Conservation (phyloP, 2,888 invertebrate genomes). For the Oeneis ivallda region DNA sequence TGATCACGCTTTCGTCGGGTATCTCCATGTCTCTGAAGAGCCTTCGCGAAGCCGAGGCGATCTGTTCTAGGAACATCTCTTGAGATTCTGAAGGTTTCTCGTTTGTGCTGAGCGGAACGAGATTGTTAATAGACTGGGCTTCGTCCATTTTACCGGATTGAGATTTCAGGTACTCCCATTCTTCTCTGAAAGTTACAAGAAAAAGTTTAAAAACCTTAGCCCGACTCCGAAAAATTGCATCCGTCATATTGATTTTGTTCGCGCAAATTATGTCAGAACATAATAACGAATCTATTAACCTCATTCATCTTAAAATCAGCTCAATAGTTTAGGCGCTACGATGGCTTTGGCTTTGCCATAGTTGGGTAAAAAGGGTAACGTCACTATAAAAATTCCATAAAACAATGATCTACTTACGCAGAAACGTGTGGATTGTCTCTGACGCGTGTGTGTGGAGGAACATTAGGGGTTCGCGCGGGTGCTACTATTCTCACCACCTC, state of each 20-base stretch:
- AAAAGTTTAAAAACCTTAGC: neutral
- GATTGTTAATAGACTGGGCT: conserved; percentile 58
- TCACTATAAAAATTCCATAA: too few relatives aligned
- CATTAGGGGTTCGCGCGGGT: conserved; percentile 95
- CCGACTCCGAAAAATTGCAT: too few relatives aligned
- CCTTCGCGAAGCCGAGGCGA: conserved; percentile 87
- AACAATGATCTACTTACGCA: conserved; percentile 83
- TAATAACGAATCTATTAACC: too few relatives aligned
- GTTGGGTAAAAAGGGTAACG: too few relatives aligned
- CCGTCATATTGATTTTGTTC: too few relatives aligned
- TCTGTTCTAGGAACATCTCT: conserved; percentile 88
- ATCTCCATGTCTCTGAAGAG: conserved; percentile 92
- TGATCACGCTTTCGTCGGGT: conserved; percentile 84
- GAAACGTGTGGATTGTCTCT: conserved; percentile 98
- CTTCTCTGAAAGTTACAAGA: conserved; percentile 85
- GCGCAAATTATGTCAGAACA: too few relatives aligned
- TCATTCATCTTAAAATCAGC: too few relatives aligned
- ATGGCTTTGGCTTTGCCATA: too few relatives aligned
- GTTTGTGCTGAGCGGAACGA: conserved; percentile 57
- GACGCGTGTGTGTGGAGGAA: conserved; percentile 95
- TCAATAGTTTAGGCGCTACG: too few relatives aligned
- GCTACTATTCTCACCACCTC: conserved; percentile 97
- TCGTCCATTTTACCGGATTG: conserved; percentile 70
- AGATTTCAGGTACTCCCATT: conserved; percentile 94
- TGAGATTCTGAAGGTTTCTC: conserved; percentile 87